Conservation (phyloP, 1,140 invertebrate genomes). For the Pararge aegeria region DNA sequence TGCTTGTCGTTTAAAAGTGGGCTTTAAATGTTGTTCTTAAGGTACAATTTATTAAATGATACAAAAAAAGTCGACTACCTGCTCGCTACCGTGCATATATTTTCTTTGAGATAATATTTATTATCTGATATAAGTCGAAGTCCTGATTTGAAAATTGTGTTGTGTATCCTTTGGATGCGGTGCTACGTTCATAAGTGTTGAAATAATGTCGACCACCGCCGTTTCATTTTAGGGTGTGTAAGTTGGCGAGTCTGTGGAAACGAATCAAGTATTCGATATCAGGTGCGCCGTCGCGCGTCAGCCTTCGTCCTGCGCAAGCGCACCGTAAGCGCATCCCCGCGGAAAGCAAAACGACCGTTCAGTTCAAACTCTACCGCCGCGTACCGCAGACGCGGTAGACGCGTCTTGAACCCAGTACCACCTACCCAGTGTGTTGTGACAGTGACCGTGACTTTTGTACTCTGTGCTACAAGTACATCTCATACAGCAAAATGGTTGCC, state of each 20-base stretch:
- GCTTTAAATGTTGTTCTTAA: too few species aligned
- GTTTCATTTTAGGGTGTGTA: too few species aligned
- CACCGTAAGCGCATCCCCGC: conserved; percentile 64
- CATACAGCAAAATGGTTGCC: conserved; percentile 64
- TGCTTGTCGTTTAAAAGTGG: too few species aligned
- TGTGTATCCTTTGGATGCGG: too few species aligned
- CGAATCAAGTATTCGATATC: conserved; percentile 11
- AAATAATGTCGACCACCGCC: too few species aligned
- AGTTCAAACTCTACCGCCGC: conserved; percentile 71
- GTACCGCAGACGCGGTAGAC: conserved; percentile 66
- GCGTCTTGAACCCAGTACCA: conserved; percentile 29
- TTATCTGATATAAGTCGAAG: too few species aligned
- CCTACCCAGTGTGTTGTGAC: conserved; percentile 46
- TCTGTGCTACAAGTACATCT: conserved; percentile 36
- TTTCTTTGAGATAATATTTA: too few species aligned
- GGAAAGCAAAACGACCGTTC: conserved; percentile 45
- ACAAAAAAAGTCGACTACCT: too few species aligned
- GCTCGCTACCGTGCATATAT: too few species aligned
- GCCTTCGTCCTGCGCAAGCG: conserved; percentile 58
- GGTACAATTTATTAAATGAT: too few species aligned
- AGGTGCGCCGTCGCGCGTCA: conserved; percentile 42
- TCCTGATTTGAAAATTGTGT: too few species aligned
- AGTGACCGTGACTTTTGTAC: conserved; percentile 59
- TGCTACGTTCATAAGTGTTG: too few species aligned
- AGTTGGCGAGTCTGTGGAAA: not conserved